A percentile compares a stretch with the other conserved stretches of the same genome.
phyloP scores from a whole-genome alignment of 2,113 vertebrate species.

The Naja naja region DNA sequence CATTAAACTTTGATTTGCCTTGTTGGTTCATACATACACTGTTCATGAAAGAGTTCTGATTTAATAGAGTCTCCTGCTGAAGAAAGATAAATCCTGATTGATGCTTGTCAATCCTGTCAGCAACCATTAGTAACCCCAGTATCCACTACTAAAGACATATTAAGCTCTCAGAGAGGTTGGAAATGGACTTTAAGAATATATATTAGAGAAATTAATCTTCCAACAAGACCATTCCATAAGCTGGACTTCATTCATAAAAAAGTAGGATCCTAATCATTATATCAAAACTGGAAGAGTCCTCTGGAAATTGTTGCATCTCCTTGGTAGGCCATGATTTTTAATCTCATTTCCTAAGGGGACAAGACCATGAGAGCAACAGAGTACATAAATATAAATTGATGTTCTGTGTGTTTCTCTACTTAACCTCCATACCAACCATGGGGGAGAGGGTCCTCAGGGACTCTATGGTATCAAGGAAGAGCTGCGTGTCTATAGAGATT shows the following conservation, averaged over 20 bases:
- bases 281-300: neutral
- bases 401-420: neutral
- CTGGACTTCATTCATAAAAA: neutral
- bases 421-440: neutral
- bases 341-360: neutral
- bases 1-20: too few species aligned
- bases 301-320: too few species aligned
- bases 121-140: neutral
- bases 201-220: neutral
- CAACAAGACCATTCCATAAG: neutral
- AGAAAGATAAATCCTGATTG: too few species aligned
- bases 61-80: neutral
- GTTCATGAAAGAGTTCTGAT: neutral
- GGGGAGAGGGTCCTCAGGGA: too few species aligned
- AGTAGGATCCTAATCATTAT: neutral
- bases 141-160: neutral
- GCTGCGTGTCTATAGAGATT: too few species aligned
- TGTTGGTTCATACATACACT: neutral
- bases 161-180: neutral
- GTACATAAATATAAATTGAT: neutral
- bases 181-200: neutral
- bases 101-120: neutral
- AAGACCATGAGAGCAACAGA: neutral
- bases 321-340: neutral
- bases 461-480: too few species aligned